Base-by-base conservation (phyloP, 2,113 vertebrate genomes). In the Eolophus roseicapilla region DNA sequence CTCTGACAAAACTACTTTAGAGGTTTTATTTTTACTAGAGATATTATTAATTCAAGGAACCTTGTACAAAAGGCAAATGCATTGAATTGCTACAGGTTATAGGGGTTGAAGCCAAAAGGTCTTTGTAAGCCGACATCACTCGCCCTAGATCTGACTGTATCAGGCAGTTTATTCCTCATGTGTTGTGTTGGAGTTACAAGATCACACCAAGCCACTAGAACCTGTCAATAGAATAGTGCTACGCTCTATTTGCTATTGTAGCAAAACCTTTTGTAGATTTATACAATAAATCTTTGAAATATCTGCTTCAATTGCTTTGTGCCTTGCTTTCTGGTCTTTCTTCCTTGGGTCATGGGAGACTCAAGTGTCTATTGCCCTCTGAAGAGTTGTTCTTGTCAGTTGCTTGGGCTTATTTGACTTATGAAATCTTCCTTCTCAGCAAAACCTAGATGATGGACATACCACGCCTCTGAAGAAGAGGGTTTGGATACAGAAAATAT, bases 221-320 rank as follows among this genome's bases (percentile, higher is more conserved):
- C 89, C 94, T 93, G 93, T 50, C 74, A 80, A 52, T 35, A 75
- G 88, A 79, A 73, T 31, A 91, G 82, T 79, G 88, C 50, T 91
- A 88, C 73, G 35, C 44, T 93, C 31, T 33, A 43, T 87, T 95
- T 97, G 94, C 91, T 90, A 96, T 92, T 96, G 91, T 85, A 97
- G 94, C 91, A 90, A 96, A 94, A 87, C 82, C 90, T 93, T 97
- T 97, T 97, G 91, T 97, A 97, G 95, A 88, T 97, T 97, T 97
- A 97, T 97, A 95, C 65, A 97, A 97, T 97, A 96, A 97, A 97
- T 95, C 67, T 86, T 95, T 86, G 94, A 90, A 86, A 91, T 88
- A 95, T 43, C 75, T 92, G 47, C 82, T 90, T 91, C 93, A 94
- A 4, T 28, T 31, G 9, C 28, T 60, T 79, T 11, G 33, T 39